Evolutionary conservation across 1,140 invertebrate genomes (phyloP).

Genomic region (Zaprionus africanus): DNA sequence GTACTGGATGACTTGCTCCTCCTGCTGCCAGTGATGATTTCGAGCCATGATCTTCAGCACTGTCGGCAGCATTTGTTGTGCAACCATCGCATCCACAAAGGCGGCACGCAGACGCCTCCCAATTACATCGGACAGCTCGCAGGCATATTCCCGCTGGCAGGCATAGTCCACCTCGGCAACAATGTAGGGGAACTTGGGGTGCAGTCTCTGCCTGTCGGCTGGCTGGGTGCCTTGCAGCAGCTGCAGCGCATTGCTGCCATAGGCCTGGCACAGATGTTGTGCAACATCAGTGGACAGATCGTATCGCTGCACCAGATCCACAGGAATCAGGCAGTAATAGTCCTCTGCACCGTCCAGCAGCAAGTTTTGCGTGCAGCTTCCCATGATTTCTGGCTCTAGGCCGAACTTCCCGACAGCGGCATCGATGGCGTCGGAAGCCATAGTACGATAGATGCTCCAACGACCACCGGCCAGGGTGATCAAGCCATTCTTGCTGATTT

Average conservation of each 20-base stretch:
- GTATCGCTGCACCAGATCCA: conserved; percentile 57
- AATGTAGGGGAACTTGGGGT: conserved; percentile 62
- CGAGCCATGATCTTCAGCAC: conserved; percentile 46
- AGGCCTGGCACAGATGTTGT: conserved; percentile 58
- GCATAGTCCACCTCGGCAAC: conserved; percentile 58
- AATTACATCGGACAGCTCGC: conserved; percentile 54
- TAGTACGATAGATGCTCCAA: conserved; percentile 60
- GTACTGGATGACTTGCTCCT: conserved; percentile 24
- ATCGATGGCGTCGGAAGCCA: conserved; percentile 61
- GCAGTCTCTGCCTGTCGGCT: conserved; percentile 25
- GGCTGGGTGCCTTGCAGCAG: conserved; percentile 16
- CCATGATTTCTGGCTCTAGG: conserved; percentile 33
- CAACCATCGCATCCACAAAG: conserved; percentile 52
- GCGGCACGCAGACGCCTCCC: conserved; percentile 54
- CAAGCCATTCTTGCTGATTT: conserved; percentile 48
- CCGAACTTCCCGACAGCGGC: conserved; percentile 46
- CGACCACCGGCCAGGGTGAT: conserved; percentile 63
- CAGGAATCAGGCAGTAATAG: conserved; percentile 50
- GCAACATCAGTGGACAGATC: conserved; percentile 62
- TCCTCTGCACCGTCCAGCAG: conserved; percentile 53
- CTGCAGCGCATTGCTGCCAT: conserved; percentile 52
- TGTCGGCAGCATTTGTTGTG: conserved; percentile 51
- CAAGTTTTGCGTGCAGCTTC: conserved; percentile 43
- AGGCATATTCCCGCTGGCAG: conserved; percentile 58
- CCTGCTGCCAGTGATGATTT: conserved; percentile 24